Percentiles rank a stretch among this genome's conserved stretches.
phyloP scores from a whole-genome alignment of 2,113 vertebrate species.

The Eptatretus burgeri region DNA sequence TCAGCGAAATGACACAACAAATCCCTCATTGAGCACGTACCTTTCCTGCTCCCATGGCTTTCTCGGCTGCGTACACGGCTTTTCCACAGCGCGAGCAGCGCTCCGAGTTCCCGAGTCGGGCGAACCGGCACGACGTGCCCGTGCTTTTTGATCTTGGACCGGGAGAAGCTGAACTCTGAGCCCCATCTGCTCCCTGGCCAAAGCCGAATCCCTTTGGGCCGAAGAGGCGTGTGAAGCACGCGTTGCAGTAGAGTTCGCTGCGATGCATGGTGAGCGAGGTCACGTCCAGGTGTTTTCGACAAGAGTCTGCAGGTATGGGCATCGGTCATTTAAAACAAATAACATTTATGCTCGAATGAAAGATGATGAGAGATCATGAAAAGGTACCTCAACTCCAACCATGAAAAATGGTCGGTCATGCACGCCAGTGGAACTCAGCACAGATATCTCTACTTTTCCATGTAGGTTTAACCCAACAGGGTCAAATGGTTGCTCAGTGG shows the following conservation, averaged over 20 bases:
- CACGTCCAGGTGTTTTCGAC: constrained; percentile 63
- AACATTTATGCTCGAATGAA: too few relatives aligned
- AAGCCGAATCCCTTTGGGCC: constrained; percentile 80
- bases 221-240: constrained; percentile 65
- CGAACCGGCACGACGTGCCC: constrained; percentile 8
- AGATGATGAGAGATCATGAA: too few relatives aligned
- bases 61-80: constrained; percentile 57
- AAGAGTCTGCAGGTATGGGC: constrained; percentile 33
- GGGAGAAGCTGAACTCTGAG: constrained; percentile 54
- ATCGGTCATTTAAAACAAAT: background rate
- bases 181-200: constrained; percentile 51
- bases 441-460: too few relatives aligned
- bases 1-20: too few relatives aligned
- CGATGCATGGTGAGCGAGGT: constrained; percentile 51
- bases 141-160: constrained; percentile 44
- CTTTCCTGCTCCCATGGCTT: constrained; percentile 61
- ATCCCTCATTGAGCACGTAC: constrained; percentile 19
- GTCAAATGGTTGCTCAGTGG: too few relatives aligned
- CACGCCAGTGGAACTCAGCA: too few relatives aligned
- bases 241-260: constrained; percentile 72
- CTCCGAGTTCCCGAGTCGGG: constrained; percentile 19
- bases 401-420: too few relatives aligned
- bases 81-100: constrained; percentile 52
- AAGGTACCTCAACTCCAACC: too few relatives aligned
- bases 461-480: too few relatives aligned